Evolutionary conservation across 2,797 vertebrate genomes (phyloP), one percentile per base, ranked within the genome.

Genomic region (Holocentrus rufus): DNA sequence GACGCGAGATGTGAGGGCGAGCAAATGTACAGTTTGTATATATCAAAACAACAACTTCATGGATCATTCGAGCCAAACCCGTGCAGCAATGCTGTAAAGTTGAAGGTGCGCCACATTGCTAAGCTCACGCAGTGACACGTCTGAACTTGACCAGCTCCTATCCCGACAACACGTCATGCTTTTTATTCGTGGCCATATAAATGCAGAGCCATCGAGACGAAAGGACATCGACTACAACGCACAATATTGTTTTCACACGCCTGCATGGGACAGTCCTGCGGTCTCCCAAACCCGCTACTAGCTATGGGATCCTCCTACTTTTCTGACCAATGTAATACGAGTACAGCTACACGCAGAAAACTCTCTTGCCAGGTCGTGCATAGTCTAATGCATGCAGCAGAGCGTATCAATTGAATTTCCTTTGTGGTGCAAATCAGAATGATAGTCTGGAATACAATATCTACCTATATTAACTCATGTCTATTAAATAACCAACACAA

Each of bases 221-320:
- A 56, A 53, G 80, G n/a, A 87, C 80, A 81, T 15, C 0, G 70
- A 82, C 82, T 72, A 52, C 69, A 42, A 14, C 14, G 13, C 4
- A 9, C 20, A 14, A 17, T 47, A 44, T 8, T 65, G 39, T 9
- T 34, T 34, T 34, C 31, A 34, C 31, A 34, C 31, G 31, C 31
- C 31, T 20, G 2, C 17, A 18, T 25, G 25, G 25, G 15, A 59
- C 25, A 6, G 36, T 8, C 1, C 17, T 44, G 47, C 14, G 11
- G 18, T 49, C 15, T n/a, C 36, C 3, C 36, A 39, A 13, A 7
- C 34, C 44, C 13, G 3, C 5, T 14, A 2, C 56, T 47, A n/a
- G 3, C 42, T 49, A n/a, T 46, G 68, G 65, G 84, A 81, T 58
- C 89, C 91, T 84, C 91, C 92, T 90, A 72, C 91, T 86, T 50